A percentile compares a stretch with the other conserved stretches of the same genome.
phyloP scores from a whole-genome alignment of 2,113 vertebrate species.

The Phrynosoma platyrhinos region DNA sequence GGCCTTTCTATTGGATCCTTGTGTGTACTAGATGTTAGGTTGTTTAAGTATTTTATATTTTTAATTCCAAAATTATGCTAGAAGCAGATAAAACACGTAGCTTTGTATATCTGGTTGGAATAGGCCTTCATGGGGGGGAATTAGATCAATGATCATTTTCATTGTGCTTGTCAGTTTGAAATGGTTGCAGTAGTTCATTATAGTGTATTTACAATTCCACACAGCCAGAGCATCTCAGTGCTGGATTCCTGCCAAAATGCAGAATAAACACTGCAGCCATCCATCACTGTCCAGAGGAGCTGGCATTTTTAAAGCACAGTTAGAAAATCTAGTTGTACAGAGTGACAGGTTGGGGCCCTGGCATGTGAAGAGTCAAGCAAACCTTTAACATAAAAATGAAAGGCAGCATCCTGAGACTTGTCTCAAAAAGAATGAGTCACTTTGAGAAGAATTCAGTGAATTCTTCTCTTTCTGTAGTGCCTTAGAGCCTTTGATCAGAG shows the following conservation, averaged over 20 bases:
- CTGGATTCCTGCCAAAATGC: conserved; percentile 14
- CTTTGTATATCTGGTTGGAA: neutral
- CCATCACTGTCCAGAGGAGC: conserved; percentile 10
- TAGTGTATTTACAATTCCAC: conserved; percentile 9
- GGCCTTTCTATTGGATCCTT: neutral
- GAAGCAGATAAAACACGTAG: conserved; percentile 1
- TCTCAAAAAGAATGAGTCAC: conserved; percentile 3
- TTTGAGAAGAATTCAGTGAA: neutral
- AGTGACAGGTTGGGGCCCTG: neutral
- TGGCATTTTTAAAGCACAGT: neutral
- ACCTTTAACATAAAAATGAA: neutral
- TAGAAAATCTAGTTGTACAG: neutral
- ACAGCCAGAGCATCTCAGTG: conserved; percentile 8
- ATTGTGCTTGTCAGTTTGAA: conserved; percentile 24
- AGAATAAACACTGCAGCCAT: conserved; percentile 8
- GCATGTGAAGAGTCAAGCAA: neutral
- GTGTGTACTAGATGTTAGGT: neutral
- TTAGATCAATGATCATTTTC: conserved; percentile 34
- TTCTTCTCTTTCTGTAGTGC: neutral
- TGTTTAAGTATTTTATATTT: neutral
- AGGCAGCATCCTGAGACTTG: neutral
- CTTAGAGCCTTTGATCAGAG: neutral
- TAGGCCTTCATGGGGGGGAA: neutral
- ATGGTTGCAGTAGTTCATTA: conserved; percentile 12
- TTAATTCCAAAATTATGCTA: conserved; percentile 4